A percentile compares a stretch with the other conserved stretches of the same genome.
These are phyloP conservation scores for Morus bassanus DNA, from an alignment of 2,797 vertebrate genomes.

Conservation along the genomic window DNA sequence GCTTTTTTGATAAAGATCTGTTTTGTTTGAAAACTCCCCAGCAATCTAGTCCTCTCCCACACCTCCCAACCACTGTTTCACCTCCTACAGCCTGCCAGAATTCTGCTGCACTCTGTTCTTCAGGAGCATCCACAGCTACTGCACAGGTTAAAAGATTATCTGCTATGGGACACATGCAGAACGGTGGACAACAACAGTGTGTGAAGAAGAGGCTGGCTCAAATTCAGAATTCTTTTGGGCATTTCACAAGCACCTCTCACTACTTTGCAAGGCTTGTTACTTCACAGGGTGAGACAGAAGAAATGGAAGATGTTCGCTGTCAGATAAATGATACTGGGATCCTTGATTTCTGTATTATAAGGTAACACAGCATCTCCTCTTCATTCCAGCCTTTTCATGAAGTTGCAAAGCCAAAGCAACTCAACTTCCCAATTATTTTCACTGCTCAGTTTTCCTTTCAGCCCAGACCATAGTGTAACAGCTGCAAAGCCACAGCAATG, in stretches of 20 bases:
- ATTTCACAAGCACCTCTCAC: not conserved
- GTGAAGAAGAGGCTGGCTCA: not conserved
- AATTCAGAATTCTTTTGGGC: not conserved
- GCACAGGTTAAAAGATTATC: not conserved
- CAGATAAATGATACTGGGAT: not conserved
- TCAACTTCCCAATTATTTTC: not conserved
- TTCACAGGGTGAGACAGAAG: not conserved
- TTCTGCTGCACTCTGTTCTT: not conserved
- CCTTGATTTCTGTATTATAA: not conserved
- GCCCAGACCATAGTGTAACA: not conserved
- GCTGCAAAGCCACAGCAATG: not conserved
- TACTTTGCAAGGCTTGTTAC: not conserved
- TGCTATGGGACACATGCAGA: not conserved
- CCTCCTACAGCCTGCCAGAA: not conserved
- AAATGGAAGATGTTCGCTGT: not conserved
- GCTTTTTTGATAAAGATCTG: conserved; percentile 55
- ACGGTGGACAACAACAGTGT: not conserved
- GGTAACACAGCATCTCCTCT: not conserved
- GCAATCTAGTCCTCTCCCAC: conserved; percentile 38
- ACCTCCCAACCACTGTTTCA: not conserved
- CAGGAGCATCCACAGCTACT: not conserved
- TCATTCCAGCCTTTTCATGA: not conserved
- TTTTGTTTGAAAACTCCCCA: conserved; percentile 62
- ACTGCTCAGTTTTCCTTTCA: not conserved
- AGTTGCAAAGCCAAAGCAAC: not conserved